Conservation (phyloP, 2,113 vertebrate species). For the Siphamia tubifer region DNA sequence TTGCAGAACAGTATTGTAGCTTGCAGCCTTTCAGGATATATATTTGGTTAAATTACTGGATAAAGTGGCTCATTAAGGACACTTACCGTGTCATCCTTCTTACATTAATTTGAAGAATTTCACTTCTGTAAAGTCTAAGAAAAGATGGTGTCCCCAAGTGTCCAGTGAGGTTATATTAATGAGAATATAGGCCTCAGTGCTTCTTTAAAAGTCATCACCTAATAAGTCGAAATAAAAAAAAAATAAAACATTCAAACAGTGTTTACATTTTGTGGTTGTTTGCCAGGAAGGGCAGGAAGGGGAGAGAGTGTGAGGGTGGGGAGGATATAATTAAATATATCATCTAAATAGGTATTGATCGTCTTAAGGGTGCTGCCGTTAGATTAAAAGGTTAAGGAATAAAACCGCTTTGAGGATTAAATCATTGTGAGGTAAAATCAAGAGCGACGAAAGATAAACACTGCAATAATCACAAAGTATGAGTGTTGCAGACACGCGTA, state of each 20-base stretch:
- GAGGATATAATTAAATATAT: constrained; percentile 70
- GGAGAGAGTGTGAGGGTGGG: not conserved
- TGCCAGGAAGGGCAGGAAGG: not conserved
- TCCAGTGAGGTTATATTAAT: not conserved
- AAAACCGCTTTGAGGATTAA: constrained; percentile 71
- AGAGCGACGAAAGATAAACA: constrained; percentile 55
- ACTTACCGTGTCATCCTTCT: not conserved
- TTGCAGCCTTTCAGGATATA: not conserved
- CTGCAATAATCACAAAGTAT: constrained; percentile 57
- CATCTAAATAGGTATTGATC: constrained; percentile 76
- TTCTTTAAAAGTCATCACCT: not conserved
- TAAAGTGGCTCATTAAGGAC: constrained; percentile 29
- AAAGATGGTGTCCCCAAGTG: constrained; percentile 3
- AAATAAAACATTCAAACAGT: too few species aligned
- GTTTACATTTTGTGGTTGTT: not conserved
- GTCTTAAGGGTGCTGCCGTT: constrained; percentile 59
- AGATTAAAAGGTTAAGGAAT: constrained; percentile 77
- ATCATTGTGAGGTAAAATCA: constrained; percentile 69
- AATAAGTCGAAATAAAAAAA: too few species aligned
- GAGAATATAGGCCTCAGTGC: not conserved
- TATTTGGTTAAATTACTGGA: constrained; percentile 9
- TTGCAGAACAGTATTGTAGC: not conserved
- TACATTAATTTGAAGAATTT: not conserved
- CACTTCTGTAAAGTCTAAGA: not conserved
- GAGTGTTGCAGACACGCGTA: constrained; percentile 1